A percentile compares a stretch with the other conserved stretches of the same genome.
Evolutionary conservation across 2,888 invertebrate genomes (phyloP).

Genomic region (Limnephilus rhombicus): DNA sequence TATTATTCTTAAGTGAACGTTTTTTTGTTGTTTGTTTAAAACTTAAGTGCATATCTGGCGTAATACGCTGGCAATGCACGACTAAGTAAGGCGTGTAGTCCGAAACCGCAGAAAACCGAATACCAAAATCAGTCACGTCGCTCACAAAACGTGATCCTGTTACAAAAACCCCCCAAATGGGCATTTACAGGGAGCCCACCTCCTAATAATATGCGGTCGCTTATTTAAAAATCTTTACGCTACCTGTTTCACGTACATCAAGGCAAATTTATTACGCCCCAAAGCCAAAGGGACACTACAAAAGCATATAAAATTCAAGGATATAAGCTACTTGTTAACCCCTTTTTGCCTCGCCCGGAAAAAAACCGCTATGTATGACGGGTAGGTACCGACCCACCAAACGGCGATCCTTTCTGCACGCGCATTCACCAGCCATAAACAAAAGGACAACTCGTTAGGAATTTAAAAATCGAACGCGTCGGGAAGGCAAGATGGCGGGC

Average conservation of each 20-base stretch:
- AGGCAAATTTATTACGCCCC: neutral
- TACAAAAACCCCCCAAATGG: neutral
- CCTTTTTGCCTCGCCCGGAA: constrained; percentile 28
- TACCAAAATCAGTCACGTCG: constrained; percentile 18
- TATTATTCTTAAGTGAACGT: neutral
- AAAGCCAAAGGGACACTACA: neutral
- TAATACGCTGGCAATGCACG: neutral
- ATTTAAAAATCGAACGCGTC: constrained; percentile 61
- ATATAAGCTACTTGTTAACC: neutral
- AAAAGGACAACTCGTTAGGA: constrained; percentile 58
- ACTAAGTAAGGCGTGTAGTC: neutral
- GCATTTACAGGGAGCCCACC: neutral
- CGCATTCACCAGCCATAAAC: constrained; percentile 51
- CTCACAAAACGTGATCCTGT: constrained; percentile 15
- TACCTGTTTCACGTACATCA: neutral
- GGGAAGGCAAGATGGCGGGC: constrained; percentile 55
- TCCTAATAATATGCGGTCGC: constrained; percentile 10
- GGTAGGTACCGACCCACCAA: neutral
- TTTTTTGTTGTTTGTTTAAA: neutral
- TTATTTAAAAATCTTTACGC: constrained; percentile 1
- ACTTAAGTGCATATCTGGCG: neutral
- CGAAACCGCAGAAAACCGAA: neutral
- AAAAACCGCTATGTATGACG: constrained; percentile 35
- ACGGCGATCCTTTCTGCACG: constrained; percentile 41
- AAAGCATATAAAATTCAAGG: neutral